Conservation (phyloP, 1,140 invertebrate species). For the Drosophila willistoni region DNA sequence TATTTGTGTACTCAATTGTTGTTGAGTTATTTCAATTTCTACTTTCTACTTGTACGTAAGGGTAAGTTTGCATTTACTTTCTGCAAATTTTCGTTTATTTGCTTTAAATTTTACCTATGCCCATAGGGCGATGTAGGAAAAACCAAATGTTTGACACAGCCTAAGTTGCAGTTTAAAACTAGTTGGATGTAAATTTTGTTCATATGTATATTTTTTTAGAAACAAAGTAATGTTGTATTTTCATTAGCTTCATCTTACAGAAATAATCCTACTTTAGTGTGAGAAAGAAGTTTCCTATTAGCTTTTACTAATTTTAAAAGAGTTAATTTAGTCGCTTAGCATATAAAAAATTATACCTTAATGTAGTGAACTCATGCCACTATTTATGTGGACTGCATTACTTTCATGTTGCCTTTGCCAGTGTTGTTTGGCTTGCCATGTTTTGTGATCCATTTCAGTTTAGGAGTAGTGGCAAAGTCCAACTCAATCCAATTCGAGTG, state of each 20-base stretch:
- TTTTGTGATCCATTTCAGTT: slow-evolving; percentile 15
- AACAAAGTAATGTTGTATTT: too few species aligned
- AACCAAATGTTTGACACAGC: neutral
- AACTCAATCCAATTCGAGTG: slow-evolving; percentile 70
- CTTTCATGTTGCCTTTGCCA: neutral
- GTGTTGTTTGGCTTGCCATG: slow-evolving; percentile 7
- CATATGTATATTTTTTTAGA: too few species aligned
- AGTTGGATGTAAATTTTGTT: too few species aligned
- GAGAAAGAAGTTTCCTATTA: too few species aligned
- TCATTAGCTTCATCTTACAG: too few species aligned
- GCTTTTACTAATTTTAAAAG: too few species aligned
- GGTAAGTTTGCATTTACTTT: slow-evolving; percentile 34
- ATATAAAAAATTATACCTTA: neutral
- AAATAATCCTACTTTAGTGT: too few species aligned
- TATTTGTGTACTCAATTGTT: slow-evolving; percentile 56
- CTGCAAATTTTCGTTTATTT: slow-evolving; percentile 35
- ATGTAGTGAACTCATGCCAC: neutral
- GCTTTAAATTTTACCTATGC: slow-evolving; percentile 33
- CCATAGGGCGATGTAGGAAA: neutral
- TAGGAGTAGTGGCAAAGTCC: slow-evolving; percentile 14
- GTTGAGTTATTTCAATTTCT: slow-evolving; percentile 4
- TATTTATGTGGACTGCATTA: neutral
- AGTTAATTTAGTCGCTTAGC: too few species aligned
- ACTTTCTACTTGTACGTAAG: slow-evolving; percentile 11
- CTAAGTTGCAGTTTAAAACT: neutral